Percentiles rank a stretch among this genome's conserved stretches.
These are phyloP conservation scores for Psilopogon haemacephalus DNA, from an alignment of 2,113 vertebrate genomes.

Conservation along the genomic window DNA sequence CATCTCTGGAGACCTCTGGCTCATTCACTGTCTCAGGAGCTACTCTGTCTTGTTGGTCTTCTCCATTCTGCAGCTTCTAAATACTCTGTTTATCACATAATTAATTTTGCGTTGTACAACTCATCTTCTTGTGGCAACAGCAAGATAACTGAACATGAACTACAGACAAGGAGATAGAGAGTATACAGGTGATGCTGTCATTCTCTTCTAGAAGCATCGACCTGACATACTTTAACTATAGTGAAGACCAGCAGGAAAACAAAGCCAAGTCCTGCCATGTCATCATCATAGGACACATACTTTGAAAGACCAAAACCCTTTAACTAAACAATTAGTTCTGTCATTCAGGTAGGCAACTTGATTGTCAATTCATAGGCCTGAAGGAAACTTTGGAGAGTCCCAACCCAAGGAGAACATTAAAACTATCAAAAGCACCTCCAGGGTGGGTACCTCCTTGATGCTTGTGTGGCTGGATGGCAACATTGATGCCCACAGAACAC, in stretches of 20 bases:
- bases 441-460: not conserved
- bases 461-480: accelerated
- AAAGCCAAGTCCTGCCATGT: not conserved
- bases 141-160: not conserved
- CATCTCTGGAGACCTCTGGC: not conserved
- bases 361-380: not conserved
- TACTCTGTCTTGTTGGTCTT: not conserved
- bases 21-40: not conserved
- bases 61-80: not conserved
- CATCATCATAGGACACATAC: not conserved
- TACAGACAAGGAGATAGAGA: not conserved
- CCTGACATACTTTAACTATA: not conserved
- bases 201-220: not conserved
- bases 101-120: not conserved
- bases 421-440: not conserved
- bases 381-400: not conserved
- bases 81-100: not conserved
- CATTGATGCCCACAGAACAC: accelerated
- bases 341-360: accelerated
- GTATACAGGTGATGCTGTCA: not conserved
- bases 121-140: not conserved
- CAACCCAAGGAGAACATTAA: not conserved
- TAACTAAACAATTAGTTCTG: not conserved
- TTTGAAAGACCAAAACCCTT: not conserved
- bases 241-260: not conserved